A percentile compares a stretch with the other conserved stretches of the same genome.
phyloP scores from a whole-genome alignment of 2,888 invertebrate species.

The Chymomyza procnemis region DNA sequence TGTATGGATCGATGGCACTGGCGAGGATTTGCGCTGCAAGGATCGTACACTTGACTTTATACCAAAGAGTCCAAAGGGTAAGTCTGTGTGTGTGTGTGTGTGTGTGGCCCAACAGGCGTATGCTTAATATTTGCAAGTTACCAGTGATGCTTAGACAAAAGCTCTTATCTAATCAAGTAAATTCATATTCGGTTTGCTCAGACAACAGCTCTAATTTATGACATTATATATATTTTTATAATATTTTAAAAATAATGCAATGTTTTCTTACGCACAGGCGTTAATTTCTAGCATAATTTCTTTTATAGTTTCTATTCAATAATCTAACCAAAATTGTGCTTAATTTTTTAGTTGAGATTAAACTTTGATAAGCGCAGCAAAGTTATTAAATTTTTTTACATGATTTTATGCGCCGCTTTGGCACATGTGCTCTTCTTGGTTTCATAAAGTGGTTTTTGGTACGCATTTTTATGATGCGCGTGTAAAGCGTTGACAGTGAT shows the following conservation, averaged over 20 bases:
- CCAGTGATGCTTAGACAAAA: neutral
- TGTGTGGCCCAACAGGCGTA: conserved; percentile 19
- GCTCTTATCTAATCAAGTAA: too few relatives aligned
- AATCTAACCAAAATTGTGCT: too few relatives aligned
- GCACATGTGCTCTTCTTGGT: neutral
- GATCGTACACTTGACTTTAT: conserved; percentile 91
- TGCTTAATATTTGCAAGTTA: conserved; percentile 19
- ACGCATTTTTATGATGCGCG: too few relatives aligned
- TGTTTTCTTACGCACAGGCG: neutral
- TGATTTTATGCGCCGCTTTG: neutral
- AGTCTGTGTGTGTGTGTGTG: too few relatives aligned
- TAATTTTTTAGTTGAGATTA: neutral
- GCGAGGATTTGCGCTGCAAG: conserved; percentile 91
- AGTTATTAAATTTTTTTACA: too few relatives aligned
- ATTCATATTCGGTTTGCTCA: too few relatives aligned
- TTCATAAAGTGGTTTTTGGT: too few relatives aligned
- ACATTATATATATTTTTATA: neutral
- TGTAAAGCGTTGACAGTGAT: neutral
- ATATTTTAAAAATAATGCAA: neutral
- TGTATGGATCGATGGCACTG: conserved; percentile 96
- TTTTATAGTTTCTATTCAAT: too few relatives aligned
- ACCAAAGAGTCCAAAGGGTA: conserved; percentile 87
- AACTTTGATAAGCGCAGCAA: neutral
- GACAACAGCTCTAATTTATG: neutral
- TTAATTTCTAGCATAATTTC: too few relatives aligned